A percentile compares a stretch with the other conserved stretches of the same genome.
Conservation (phyloP, 1,140 invertebrate genomes). For the Orius laevigatus region DNA sequence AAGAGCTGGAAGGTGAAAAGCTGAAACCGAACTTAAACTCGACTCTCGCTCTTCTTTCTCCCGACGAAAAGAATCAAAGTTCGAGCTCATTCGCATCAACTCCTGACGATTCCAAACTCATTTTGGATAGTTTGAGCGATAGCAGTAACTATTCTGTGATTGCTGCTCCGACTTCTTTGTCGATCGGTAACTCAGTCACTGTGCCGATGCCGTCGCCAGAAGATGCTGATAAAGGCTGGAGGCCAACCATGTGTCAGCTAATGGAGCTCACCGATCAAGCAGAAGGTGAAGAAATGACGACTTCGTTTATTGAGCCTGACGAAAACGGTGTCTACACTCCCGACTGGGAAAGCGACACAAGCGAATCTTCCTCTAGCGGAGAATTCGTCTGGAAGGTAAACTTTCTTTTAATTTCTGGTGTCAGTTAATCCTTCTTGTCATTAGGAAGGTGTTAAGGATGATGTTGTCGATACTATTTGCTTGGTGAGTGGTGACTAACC, state of each 20-base stretch:
- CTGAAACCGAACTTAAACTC: conserved; percentile 14
- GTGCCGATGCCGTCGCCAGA: conserved; percentile 23
- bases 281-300: conserved; percentile 22
- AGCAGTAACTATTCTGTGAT: background rate
- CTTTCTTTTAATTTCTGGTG: conserved; percentile 7
- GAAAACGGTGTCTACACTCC: conserved; percentile 23
- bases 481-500: conserved; percentile 3
- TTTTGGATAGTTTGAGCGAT: conserved; percentile 3
- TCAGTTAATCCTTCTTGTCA: background rate
- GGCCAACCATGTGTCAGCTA: conserved; percentile 17
- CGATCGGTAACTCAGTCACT: conserved; percentile 3
- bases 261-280: conserved; percentile 18
- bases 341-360: conserved; percentile 26
- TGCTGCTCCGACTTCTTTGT: background rate
- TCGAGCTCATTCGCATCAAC: conserved; percentile 17
- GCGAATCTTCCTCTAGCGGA: conserved; percentile 41
- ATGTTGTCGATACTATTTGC: conserved; percentile 23
- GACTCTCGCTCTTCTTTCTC: conserved; percentile 18
- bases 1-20: conserved; percentile 13
- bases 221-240: conserved; percentile 20
- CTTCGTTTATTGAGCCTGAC: conserved; percentile 22
- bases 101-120: conserved; percentile 13
- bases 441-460: conserved; percentile 30
- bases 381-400: conserved; percentile 64
- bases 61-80: conserved; percentile 13